phyloP scores from a whole-genome alignment of 2,113 vertebrate species.

The Chloroceryle aenea region DNA sequence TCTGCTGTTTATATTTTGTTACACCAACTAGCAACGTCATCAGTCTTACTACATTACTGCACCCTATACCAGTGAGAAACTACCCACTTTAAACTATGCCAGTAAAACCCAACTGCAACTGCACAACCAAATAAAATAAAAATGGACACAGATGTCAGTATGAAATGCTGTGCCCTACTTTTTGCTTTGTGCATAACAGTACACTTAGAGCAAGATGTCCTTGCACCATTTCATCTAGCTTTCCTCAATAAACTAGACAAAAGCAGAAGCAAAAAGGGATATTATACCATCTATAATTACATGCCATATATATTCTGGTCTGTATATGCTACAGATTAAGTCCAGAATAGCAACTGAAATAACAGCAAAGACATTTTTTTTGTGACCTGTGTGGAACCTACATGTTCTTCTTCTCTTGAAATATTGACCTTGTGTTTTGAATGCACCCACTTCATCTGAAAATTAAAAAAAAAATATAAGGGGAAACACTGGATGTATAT shows the following conservation, averaged over 20 bases:
- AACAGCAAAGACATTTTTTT: not conserved
- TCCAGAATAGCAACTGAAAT: not conserved
- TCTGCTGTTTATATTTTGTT: not conserved
- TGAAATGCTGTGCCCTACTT: not conserved
- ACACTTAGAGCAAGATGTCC: not conserved
- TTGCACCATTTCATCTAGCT: not conserved
- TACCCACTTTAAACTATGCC: not conserved
- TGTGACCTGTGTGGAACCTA: not conserved
- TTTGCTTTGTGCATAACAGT: not conserved
- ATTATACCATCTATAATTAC: not conserved
- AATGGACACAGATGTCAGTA: not conserved
- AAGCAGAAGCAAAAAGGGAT: not conserved
- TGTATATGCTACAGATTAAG: not conserved
- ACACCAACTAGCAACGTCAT: not conserved
- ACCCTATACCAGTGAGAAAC: not conserved
- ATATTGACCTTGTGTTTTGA: not conserved
- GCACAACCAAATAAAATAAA: not conserved
- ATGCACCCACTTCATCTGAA: not conserved
- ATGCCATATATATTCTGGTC: not conserved
- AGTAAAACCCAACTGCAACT: not conserved
- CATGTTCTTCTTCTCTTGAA: not conserved
- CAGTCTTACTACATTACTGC: not conserved
- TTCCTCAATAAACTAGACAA: not conserved
- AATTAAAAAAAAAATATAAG: not conserved
- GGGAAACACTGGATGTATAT: not conserved